Evolutionary conservation across 2,888 invertebrate species (phyloP), one percentile per base, ranked within the genome.

Genomic region (Macaria liturata): DNA sequence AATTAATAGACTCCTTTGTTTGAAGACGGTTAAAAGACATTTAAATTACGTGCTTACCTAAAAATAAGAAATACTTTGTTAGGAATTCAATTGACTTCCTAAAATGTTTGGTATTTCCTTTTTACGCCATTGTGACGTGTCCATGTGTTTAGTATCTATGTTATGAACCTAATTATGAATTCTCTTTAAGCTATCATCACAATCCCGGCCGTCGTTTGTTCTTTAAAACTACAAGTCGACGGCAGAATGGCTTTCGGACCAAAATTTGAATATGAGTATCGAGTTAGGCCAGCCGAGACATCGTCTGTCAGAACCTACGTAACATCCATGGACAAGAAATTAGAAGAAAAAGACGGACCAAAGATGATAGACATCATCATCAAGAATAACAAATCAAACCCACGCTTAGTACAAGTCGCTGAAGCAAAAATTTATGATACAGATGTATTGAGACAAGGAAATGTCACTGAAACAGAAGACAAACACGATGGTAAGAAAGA

Each of bases 211-310:
- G 42, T 48, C 20, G 37, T 45, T 2, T 52, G 45, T 5, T 4
- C n/a, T 4, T 30, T 76, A 0, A 69, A 58, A n/a, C 42, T 82
- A 0, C 57, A 72, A 55, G 65, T 83, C 9, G 72, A 81, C 44
- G 81, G 80, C 0, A 9, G 58, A 0, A 72, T 82, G 46, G 20
- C 2, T 20, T 20, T 20, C 20, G 80, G 78, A 0, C 70, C 77
- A 1, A 72, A 74, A 39, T 80, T 76, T 76, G 73, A 66, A n/a
- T 76, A 76, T 50, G 62, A 75, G 34, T 72, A 78, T 39, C 62
- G 55, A 3, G 48, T 72, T 1, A 42, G 62, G n/a, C 40, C 52
- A 0, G 3, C 50, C 9, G 49, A 56, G n/a, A 46, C 30, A 8
- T 31, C 40, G 2, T 32, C 9, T 3, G 4, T 4, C 37, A 40